A percentile compares a stretch with the other conserved stretches of the same genome.
Evolutionary conservation across 2,113 vertebrate species (phyloP).

Genomic region (Indicator indicator): DNA sequence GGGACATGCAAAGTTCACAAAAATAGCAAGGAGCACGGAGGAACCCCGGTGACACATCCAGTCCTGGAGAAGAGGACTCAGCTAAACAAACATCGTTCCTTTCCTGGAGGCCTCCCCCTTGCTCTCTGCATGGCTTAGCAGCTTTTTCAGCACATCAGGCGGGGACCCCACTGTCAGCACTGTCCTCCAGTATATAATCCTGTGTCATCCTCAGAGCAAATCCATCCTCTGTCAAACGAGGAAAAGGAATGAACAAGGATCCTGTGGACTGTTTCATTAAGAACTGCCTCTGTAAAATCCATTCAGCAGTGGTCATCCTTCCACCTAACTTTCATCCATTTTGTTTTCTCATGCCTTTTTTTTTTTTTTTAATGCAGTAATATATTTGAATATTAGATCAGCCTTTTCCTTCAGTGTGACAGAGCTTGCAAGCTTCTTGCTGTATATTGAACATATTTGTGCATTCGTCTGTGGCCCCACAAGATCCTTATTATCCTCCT

Average conservation of each 20-base stretch:
- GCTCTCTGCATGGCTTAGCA: neutral
- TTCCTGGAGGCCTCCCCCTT: neutral
- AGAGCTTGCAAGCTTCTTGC: neutral
- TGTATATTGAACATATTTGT: neutral
- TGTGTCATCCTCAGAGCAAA: neutral
- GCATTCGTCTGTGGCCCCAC: neutral
- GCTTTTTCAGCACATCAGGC: neutral
- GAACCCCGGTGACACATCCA: neutral
- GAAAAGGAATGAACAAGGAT: neutral
- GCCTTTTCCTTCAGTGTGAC: neutral
- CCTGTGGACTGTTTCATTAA: constrained; percentile 10
- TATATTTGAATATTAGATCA: neutral
- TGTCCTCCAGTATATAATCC: neutral
- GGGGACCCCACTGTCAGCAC: neutral
- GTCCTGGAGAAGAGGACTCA: neutral
- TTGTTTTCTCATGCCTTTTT: neutral
- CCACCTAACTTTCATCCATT: neutral
- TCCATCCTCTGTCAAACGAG: neutral
- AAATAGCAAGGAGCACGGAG: neutral
- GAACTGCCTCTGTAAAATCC: neutral
- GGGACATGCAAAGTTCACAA: accelerated
- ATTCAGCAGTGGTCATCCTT: neutral
- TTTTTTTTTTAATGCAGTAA: neutral
- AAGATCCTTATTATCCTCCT: neutral
- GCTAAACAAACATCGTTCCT: neutral